Conservation (phyloP, 2,888 invertebrate species). For the Cyaniris semiargus region DNA sequence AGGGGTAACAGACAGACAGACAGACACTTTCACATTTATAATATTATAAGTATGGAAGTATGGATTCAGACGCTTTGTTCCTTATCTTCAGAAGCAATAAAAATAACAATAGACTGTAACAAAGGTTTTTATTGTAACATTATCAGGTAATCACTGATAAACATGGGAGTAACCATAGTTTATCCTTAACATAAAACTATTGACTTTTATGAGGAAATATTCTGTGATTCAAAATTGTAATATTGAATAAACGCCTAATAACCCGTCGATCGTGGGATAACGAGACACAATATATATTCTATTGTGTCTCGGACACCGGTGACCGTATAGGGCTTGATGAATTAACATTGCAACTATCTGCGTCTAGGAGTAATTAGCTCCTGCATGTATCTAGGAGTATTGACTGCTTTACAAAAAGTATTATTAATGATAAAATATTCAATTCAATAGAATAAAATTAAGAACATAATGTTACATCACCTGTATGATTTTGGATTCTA, state of each 20-base stretch:
- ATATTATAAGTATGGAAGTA: too few species aligned
- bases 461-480: background rate
- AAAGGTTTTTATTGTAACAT: background rate
- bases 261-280: too few species aligned
- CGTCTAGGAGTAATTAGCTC: too few species aligned
- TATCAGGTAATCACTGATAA: constrained; percentile 12
- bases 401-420: too few species aligned
- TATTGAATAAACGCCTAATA: background rate
- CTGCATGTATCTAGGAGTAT: too few species aligned
- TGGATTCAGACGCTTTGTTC: background rate
- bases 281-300: too few species aligned
- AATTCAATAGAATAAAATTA: too few species aligned
- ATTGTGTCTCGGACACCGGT: too few species aligned
- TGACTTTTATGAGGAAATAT: background rate
- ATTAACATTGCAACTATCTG: too few species aligned
- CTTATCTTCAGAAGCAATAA: constrained; percentile 4
- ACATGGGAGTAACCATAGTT: constrained; percentile 7
- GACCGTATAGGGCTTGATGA: too few species aligned
- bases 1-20: too few species aligned
- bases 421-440: background rate
- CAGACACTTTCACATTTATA: too few species aligned
- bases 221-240: background rate
- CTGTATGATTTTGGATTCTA: background rate
- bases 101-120: constrained; percentile 18
- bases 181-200: background rate